Base-by-base conservation (phyloP, 64 coral and sea anemone species). In the Stichodactyla mertensii region DNA sequence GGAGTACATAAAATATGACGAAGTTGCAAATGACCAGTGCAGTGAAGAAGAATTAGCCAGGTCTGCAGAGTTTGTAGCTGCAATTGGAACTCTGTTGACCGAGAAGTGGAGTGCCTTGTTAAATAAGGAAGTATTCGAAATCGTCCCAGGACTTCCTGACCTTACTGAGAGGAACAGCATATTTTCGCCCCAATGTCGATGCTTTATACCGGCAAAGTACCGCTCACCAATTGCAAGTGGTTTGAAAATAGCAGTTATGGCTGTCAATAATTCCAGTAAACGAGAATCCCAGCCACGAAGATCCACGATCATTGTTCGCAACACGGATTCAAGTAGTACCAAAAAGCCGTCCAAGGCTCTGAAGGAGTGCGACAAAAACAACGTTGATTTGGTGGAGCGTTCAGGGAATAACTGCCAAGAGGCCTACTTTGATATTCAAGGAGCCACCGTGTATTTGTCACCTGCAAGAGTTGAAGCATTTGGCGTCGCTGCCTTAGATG, bases 71-170 rank as follows among this genome's bases (percentile, higher is more conserved):
- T 88, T 94, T 88, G 86, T 88, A 1, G 79, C 79, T 58, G 93
- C 79, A 1, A 24, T 94, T 67, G 93, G 93, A 8, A 69, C 89
- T 6, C 23, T 81, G 18, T 22, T 88, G 4, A 83, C 27, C 51
- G 93, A 94, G 31, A 82, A 91, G 71, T 94, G 93, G 93, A 79
- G 51, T 19, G 55, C 67, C 15, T 52, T 94, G 15, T 58, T 94
- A 23, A 94, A 94, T 61, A 64, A 86, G 31, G 81, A 88, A 15
- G 81, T 94, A 20, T 27, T 91, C 4, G 77, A 87, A 62, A 74
- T 94, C 28, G 81, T 94, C 22, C 93, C 93, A 56, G 93, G 93
- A 14, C 16, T 94, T 20, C 89, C 93, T 58, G 71, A 88, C 0
- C 82, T 88, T 2, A 57, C 20, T 12, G 61, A 55, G 16, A 58